These are phyloP conservation scores for Platysternon megacephalum DNA, from an alignment of 2,113 vertebrate genomes.

Conservation along the genomic window DNA sequence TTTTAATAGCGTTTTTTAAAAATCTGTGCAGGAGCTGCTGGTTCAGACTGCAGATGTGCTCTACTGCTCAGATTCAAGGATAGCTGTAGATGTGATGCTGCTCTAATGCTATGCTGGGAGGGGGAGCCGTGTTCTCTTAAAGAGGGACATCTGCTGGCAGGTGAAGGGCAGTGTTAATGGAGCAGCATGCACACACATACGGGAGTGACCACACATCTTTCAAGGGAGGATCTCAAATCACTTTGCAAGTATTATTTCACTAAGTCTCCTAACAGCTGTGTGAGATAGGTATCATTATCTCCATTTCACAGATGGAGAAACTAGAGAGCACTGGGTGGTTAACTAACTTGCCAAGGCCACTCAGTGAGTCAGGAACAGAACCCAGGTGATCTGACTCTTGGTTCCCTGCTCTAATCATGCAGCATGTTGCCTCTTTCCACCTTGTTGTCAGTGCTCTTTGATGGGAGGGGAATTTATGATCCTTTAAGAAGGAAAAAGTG, in stretches of 20 bases:
- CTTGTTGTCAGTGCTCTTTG: too few species aligned
- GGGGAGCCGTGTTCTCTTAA: neutral
- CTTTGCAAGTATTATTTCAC: neutral
- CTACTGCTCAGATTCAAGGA: neutral
- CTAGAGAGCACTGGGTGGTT: too few species aligned
- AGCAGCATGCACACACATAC: neutral
- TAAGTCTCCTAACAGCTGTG: too few species aligned
- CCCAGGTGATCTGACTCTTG: too few species aligned
- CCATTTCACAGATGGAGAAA: neutral
- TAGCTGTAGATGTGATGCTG: too few species aligned
- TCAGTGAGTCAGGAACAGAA: too few species aligned
- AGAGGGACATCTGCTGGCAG: neutral
- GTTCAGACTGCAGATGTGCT: neutral
- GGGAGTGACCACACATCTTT: neutral
- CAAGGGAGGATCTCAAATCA: neutral
- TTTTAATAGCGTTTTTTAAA: too few species aligned
- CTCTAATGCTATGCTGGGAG: neutral
- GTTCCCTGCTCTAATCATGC: too few species aligned
- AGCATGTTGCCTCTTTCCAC: too few species aligned
- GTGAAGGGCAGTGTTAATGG: neutral
- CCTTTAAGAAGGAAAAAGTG: too few species aligned
- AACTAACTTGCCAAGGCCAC: too few species aligned
- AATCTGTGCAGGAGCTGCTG: neutral
- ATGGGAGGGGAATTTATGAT: too few species aligned
- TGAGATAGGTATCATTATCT: neutral